Evolutionary conservation across 2,888 invertebrate genomes (phyloP), one percentile per base, ranked within the genome.

Genomic region (Oxystoma pomonae): DNA sequence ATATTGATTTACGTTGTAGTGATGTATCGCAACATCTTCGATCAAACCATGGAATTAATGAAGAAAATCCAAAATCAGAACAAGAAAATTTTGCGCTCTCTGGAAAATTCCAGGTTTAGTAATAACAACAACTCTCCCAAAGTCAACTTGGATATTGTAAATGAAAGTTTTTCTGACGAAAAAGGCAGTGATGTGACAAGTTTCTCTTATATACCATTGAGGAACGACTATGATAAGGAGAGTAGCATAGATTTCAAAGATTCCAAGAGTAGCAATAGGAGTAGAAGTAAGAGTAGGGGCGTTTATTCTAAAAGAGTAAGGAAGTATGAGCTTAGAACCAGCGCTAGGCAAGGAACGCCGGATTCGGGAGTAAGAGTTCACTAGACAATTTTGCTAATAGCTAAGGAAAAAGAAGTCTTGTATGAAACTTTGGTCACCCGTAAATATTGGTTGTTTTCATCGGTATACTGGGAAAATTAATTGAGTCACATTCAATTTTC

Each of bases 31-130:
- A 83, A 85, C 74, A 74, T 80, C 58, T 74, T 77, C 66, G 62
- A 70, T 17, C 72, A 81, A 61, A 84, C 83, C 73, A 77, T 81
- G 70, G 68, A 74, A 51, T 71, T 83, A 16, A 74, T 84, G 3
- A 65, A 76, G 60, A 76, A 78, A 56, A 81, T 84, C 57, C 73
- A 76, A 59, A 73, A 77, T 63, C 82, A 83, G 69, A 78, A 79
- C 68, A 57, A 60, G 9, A 65, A 66, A 18, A 74, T 76, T 61
- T 67, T 75, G 56, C 59, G 66, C n/a, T 64, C 66, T 18, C 60
- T 74, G 21, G 55, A 67, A 35, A 67, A 65, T n/a, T 49, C 61
- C 56, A 66, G 62, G 22, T 64, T 62, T 52, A 56, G 60, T 60
- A 61, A 61, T 50, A 66, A 60, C 21, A 61, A 61, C 35, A 66